These are phyloP conservation scores for Gymnodraco acuticeps DNA, from an alignment of 2,797 vertebrate genomes.

Conservation along the genomic window DNA sequence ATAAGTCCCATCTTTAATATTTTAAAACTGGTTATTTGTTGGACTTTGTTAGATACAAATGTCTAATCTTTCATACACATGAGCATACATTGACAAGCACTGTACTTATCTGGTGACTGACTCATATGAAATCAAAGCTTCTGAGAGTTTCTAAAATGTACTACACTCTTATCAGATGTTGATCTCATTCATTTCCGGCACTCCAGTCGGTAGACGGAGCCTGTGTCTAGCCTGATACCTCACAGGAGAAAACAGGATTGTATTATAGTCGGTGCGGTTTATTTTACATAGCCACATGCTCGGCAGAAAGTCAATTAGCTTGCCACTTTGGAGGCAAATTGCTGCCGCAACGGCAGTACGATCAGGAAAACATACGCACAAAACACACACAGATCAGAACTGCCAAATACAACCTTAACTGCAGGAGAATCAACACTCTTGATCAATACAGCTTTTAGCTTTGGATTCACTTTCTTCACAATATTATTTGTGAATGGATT, in stretches of 20 bases:
- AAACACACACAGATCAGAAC: slow-evolving; percentile 27
- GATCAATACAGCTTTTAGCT: slow-evolving; percentile 74
- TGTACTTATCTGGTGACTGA: not conserved
- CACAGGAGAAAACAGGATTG: slow-evolving; percentile 54
- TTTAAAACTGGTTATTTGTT: not conserved
- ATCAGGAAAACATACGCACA: slow-evolving; percentile 43
- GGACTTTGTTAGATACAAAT: slow-evolving; percentile 1
- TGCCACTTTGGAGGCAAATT: slow-evolving; percentile 69
- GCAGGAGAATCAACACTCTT: slow-evolving; percentile 53
- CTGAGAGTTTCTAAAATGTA: slow-evolving; percentile 50
- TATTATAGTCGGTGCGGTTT: slow-evolving; percentile 57
- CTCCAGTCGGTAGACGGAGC: slow-evolving; percentile 34
- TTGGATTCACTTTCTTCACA: slow-evolving; percentile 62
- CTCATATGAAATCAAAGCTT: slow-evolving; percentile 48
- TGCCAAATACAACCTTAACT: slow-evolving; percentile 44
- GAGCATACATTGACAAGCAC: not conserved
- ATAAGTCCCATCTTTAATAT: no score
- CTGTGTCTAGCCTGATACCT: slow-evolving; percentile 42
- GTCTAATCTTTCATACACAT: slow-evolving; percentile 7
- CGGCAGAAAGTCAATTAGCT: slow-evolving; percentile 76
- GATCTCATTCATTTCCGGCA: slow-evolving; percentile 47
- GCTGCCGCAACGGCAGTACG: slow-evolving; percentile 45
- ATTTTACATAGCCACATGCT: slow-evolving; percentile 71
- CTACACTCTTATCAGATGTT: slow-evolving; percentile 44
- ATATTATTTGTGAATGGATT: slow-evolving; percentile 21